Evolutionary conservation across 2,888 invertebrate genomes (phyloP), one percentile per base, ranked within the genome.

Genomic region (Patella caerulea): DNA sequence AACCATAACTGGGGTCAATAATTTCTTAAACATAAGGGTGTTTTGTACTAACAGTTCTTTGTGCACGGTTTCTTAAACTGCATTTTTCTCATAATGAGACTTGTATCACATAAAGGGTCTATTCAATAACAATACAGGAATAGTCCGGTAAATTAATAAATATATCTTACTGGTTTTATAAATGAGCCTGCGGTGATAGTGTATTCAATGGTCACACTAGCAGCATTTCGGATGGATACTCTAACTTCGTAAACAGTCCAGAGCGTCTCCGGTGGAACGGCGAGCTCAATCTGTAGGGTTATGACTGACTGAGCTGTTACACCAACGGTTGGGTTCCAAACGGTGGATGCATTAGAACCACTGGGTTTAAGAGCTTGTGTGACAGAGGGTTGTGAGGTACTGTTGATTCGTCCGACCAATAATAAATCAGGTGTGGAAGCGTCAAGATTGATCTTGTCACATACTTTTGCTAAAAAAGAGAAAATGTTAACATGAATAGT

Each of bases 181-280:
- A 65, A 24, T 24, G 65, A 11, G 14, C 65, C 65, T 24, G 19
- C 65, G 14, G 65, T 19, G 14, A 24, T 65, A 24, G 24, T 24
- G 65, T 65, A 65, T 65, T 65, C 65, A 14, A 65, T 65, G 19
- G 65, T 65, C 19, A 65, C 65, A 65, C 19, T 24, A 65, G 65
- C 65, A 65, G 65, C 65, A 65, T 65, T 65, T 65, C 65, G 19
- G 19, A 65, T 24, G 14, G 65, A 65, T 24, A 65, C 24, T 24
- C 65, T 19, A 14, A 65, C 65, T 24, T 65, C 65, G 24, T 24
- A 65, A 24, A 65, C 65, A 24, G 65, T 65, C 19, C 19, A 65
- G 19, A 24, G 65, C 4, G 65, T 65, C 11, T 65, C 65, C 24
- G 65, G 24, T 24, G 24, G 19, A 19, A 24, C 24, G 65, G 19